Percentiles rank a stretch among this genome's conserved stretches.
phyloP scores from a whole-genome alignment of 2,888 invertebrate species.

The Melanchra persicariae region DNA sequence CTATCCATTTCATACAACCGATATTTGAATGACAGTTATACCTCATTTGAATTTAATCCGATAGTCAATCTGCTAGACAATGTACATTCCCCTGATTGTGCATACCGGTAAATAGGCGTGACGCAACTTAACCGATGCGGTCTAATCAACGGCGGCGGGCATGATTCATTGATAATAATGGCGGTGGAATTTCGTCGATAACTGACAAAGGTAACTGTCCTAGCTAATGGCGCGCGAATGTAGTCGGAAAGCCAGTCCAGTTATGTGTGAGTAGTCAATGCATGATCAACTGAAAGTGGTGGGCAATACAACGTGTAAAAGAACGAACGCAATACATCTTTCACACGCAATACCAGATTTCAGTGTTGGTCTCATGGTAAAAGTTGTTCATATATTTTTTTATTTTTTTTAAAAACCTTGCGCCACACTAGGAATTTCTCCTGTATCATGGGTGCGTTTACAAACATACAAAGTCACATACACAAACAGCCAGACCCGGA shows the following conservation, averaged over 20 bases:
- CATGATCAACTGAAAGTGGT: not conserved
- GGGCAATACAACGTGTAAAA: not conserved
- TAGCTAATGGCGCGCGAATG: not conserved
- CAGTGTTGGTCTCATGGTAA: too few relatives aligned
- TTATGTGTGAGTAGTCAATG: not conserved
- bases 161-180: conserved; percentile 37
- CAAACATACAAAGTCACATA: too few relatives aligned
- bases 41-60: not conserved
- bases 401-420: too few relatives aligned
- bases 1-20: not conserved
- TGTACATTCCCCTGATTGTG: not conserved
- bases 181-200: conserved; percentile 40
- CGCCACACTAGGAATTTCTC: too few relatives aligned
- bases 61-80: not conserved
- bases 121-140: conserved; percentile 7
- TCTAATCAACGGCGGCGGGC: conserved; percentile 9
- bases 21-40: not conserved
- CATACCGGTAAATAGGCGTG: not conserved
- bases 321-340: too few relatives aligned
- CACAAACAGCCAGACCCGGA: too few relatives aligned
- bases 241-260: conserved; percentile 7
- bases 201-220: conserved; percentile 48
- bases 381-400: too few relatives aligned
- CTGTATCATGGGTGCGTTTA: too few relatives aligned
- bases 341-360: too few relatives aligned